Conservation (phyloP, 2,113 vertebrate species). For the Baryphthengus martii region DNA sequence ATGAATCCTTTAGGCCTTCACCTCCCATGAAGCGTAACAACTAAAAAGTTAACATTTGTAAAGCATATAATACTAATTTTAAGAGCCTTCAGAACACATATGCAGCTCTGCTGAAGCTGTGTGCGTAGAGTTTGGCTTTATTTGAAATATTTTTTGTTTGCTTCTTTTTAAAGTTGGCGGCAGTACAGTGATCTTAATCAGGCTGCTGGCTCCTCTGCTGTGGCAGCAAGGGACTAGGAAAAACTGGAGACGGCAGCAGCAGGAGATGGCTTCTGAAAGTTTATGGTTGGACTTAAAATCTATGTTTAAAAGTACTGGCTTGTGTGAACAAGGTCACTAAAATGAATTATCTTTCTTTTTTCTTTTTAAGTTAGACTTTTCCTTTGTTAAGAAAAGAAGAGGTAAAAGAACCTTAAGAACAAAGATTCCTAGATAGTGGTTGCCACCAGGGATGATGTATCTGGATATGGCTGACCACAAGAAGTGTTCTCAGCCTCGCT, state of each 20-base stretch:
- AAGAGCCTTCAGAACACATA: not conserved
- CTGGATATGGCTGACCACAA: not conserved
- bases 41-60: not conserved
- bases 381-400: not conserved
- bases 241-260: not conserved
- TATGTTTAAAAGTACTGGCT: not conserved
- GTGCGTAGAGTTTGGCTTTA: not conserved
- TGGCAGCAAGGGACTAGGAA: not conserved
- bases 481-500: not conserved
- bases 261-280: not conserved
- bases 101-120: not conserved
- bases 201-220: not conserved
- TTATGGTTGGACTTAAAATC: not conserved
- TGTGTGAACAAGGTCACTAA: not conserved
- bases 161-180: not conserved
- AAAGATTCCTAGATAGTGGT: not conserved
- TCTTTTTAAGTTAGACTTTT: not conserved
- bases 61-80: not conserved
- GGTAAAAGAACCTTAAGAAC: not conserved
- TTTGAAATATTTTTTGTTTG: not conserved
- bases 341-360: not conserved
- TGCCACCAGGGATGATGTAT: not conserved
- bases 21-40: not conserved
- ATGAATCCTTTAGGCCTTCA: not conserved
- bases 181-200: not conserved